These are phyloP conservation scores for Silurus meridionalis DNA, from an alignment of 2,113 vertebrate species.

Conservation along the genomic window DNA sequence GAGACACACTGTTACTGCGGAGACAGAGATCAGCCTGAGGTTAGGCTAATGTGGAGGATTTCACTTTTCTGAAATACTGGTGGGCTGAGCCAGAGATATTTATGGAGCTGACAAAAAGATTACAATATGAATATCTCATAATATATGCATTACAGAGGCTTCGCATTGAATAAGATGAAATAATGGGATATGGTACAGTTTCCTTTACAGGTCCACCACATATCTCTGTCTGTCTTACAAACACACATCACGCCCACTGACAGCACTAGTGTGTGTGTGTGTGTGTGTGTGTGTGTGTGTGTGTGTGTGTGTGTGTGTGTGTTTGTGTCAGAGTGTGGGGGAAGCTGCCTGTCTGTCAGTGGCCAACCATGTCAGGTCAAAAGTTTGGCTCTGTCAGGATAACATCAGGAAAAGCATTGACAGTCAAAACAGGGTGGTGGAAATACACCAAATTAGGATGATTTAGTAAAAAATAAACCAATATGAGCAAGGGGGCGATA, in stretches of 20 bases:
- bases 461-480: neutral
- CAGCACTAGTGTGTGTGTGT: neutral
- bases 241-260: neutral
- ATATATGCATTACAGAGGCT: neutral
- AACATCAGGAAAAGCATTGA: neutral
- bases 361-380: neutral
- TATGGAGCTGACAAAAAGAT: neutral
- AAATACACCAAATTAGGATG: neutral
- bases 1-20: neutral
- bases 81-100: slow-evolving; percentile 28
- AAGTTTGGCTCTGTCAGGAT: neutral
- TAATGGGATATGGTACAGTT: neutral
- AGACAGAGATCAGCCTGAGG: slow-evolving; percentile 12
- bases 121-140: neutral
- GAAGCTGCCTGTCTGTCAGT: neutral
- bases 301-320: neutral
- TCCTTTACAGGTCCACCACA: neutral
- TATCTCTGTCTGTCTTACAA: neutral
- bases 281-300: neutral
- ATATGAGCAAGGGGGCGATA: neutral
- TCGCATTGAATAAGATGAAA: neutral
- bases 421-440: neutral
- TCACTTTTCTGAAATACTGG: slow-evolving; percentile 43
- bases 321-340: neutral
- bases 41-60: neutral